Percentiles rank a stretch among this genome's conserved stretches.
Evolutionary conservation across 2,888 invertebrate species (phyloP).

Genomic region (Hartigia nigra): DNA sequence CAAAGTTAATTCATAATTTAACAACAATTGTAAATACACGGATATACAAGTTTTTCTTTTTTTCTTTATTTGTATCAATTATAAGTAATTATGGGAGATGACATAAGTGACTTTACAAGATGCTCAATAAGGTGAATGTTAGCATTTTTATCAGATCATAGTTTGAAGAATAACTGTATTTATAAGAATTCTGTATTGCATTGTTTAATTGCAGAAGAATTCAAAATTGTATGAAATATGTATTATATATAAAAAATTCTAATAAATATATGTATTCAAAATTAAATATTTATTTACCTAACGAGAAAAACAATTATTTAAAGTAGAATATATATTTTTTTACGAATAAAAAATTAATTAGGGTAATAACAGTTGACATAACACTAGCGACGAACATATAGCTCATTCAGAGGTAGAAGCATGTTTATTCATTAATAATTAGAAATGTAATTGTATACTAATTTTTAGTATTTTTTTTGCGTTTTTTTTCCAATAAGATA

Average conservation of each 20-base stretch:
- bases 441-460: not conserved
- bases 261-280: not conserved
- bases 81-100: not conserved
- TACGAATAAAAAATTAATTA: not conserved
- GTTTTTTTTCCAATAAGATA: not conserved
- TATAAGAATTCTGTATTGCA: not conserved
- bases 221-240: not conserved
- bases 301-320: no score
- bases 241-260: not conserved
- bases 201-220: no score
- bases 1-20: slow-evolving; percentile 13
- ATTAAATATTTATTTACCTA: no score
- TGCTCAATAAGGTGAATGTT: not conserved
- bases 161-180: not conserved
- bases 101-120: not conserved
- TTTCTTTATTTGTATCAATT: not conserved
- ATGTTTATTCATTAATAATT: not conserved
- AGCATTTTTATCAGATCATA: not conserved
- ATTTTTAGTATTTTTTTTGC: not conserved
- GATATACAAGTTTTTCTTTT: not conserved
- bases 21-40: slow-evolving; percentile 17
- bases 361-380: not conserved
- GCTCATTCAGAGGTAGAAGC: not conserved
- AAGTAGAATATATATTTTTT: not conserved
- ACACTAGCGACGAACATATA: not conserved